Evolutionary conservation across 2,888 invertebrate genomes (phyloP).

Genomic region (Leucophenga maculata): DNA sequence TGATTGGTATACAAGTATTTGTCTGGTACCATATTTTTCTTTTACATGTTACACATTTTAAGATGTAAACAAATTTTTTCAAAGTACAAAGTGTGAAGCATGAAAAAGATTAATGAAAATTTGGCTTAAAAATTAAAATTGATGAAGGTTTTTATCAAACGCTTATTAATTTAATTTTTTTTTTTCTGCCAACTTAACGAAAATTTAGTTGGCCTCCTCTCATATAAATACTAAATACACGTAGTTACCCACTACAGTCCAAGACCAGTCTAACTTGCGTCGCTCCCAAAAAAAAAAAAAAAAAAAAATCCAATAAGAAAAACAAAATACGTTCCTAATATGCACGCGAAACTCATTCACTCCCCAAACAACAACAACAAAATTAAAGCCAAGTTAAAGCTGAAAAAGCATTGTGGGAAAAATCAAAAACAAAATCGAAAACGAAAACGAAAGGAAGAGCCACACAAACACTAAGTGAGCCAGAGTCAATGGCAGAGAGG

Average conservation of each 20-base stretch:
- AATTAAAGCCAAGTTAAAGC: constrained; percentile 36
- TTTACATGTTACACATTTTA: too few relatives aligned
- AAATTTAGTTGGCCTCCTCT: constrained; percentile 29
- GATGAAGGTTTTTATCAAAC: too few relatives aligned
- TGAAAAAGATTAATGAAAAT: too few relatives aligned
- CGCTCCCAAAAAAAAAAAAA: constrained; percentile 63
- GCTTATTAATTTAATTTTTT: too few relatives aligned
- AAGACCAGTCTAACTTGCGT: constrained; percentile 66
- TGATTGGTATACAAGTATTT: too few relatives aligned
- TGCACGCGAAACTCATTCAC: constrained; percentile 47
- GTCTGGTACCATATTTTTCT: too few relatives aligned
- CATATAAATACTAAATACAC: constrained; percentile 30
- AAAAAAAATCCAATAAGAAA: constrained; percentile 31
- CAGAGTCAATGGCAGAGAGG: neutral
- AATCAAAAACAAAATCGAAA: constrained; percentile 55
- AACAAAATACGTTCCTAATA: constrained; percentile 31
- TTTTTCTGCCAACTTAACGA: neutral
- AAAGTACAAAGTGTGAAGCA: too few relatives aligned
- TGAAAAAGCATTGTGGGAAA: constrained; percentile 68
- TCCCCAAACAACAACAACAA: constrained; percentile 37
- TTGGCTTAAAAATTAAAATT: too few relatives aligned
- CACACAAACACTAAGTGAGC: constrained; percentile 40
- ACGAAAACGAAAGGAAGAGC: constrained; percentile 72
- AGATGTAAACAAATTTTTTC: too few relatives aligned
- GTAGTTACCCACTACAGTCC: constrained; percentile 42